Conservation (phyloP, 1,140 invertebrate genomes). For the Melanaphis sacchari region DNA sequence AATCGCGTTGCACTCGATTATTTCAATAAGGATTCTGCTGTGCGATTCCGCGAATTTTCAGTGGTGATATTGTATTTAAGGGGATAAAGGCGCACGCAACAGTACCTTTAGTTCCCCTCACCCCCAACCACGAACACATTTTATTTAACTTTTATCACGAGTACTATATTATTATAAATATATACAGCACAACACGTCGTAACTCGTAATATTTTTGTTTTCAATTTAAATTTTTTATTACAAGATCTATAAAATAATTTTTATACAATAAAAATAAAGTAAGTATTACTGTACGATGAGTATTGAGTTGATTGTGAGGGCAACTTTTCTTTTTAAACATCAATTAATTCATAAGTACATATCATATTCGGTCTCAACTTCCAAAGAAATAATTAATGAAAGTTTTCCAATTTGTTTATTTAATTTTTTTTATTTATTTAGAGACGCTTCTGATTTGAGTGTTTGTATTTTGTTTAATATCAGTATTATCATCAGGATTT, state of each 20-base stretch:
- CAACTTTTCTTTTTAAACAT: neutral
- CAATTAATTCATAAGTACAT: neutral
- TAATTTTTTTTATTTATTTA: too few relatives aligned
- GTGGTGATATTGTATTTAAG: neutral
- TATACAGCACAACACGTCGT: too few relatives aligned
- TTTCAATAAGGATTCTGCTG: neutral
- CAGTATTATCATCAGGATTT: too few relatives aligned
- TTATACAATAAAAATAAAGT: neutral
- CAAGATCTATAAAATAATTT: neutral
- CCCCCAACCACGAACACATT: neutral
- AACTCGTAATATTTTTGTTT: neutral
- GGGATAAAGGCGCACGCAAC: too few relatives aligned
- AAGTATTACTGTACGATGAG: neutral
- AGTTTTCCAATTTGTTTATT: too few relatives aligned
- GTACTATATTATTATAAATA: neutral
- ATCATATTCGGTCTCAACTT: neutral
- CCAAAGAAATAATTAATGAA: too few relatives aligned
- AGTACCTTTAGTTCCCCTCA: too few relatives aligned
- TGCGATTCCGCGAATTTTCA: neutral
- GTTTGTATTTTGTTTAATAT: too few relatives aligned
- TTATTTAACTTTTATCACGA: neutral
- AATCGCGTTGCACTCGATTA: neutral
- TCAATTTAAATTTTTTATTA: too few relatives aligned
- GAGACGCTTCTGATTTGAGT: too few relatives aligned
- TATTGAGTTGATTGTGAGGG: neutral